Conservation (phyloP, 92 coral and sea anemone genomes). For the Metridium senile region DNA sequence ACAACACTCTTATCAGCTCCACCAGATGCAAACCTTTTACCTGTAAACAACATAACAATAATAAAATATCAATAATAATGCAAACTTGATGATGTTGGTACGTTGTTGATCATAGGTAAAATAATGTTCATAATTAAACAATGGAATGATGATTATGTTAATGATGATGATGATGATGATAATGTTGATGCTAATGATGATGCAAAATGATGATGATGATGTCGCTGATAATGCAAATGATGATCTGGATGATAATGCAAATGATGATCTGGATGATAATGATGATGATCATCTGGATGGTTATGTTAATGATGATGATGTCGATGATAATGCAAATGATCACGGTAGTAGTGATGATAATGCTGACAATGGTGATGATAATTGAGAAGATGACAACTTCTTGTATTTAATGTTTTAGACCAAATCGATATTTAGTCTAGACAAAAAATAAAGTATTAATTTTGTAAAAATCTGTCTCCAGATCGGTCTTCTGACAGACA, state of each 20-base stretch:
- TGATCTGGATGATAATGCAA: background rate
- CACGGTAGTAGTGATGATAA: background rate
- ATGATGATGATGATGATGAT: background rate
- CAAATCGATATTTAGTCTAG: too few relatives aligned
- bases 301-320: background rate
- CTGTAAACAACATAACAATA: conserved; percentile 26
- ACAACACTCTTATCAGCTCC: conserved; percentile 99
- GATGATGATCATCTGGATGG: background rate
- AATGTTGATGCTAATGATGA: background rate
- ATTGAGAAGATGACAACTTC: too few relatives aligned
- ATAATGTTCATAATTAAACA: too few relatives aligned
- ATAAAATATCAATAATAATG: too few relatives aligned
- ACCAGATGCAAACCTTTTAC: conserved; percentile 98
- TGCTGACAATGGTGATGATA: too few relatives aligned
- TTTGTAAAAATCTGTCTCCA: too few relatives aligned
- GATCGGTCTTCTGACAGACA: too few relatives aligned
- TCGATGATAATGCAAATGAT: too few relatives aligned
- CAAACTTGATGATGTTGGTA: too few relatives aligned
- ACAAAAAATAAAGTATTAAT: too few relatives aligned
- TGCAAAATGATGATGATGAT: background rate
- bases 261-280: background rate
- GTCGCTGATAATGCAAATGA: background rate
- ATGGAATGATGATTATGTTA: background rate
- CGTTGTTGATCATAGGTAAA: too few relatives aligned
- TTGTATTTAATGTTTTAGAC: too few relatives aligned